Evolutionary conservation across 1,140 invertebrate genomes (phyloP).

Genomic region (Drosophila paulistorum): DNA sequence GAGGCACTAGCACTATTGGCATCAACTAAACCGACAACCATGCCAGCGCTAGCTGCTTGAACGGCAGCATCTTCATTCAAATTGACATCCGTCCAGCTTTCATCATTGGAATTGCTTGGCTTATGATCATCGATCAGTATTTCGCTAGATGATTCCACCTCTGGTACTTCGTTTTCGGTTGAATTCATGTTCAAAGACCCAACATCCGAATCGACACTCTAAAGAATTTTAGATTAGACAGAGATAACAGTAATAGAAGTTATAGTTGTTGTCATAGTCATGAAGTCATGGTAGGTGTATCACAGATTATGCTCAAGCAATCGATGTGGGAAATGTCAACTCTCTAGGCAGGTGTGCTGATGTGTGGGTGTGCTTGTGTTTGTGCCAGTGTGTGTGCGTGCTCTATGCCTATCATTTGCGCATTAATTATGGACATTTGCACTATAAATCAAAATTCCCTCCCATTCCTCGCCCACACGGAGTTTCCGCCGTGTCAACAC

Average conservation of each 20-base stretch:
- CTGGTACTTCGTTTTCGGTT: conserved; percentile 87
- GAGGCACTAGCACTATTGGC: conserved; percentile 16
- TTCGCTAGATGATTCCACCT: conserved; percentile 87
- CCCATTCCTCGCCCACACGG: conserved; percentile 18
- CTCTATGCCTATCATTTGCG: conserved; percentile 70
- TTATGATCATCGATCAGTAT: conserved; percentile 88
- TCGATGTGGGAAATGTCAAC: conserved; percentile 23
- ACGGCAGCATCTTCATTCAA: conserved; percentile 91
- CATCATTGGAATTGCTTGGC: conserved; percentile 87
- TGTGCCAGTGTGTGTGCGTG: conserved; percentile 21
- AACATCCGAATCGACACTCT: conserved; percentile 92
- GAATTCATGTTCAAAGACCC: conserved; percentile 88
- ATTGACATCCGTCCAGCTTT: conserved; percentile 96
- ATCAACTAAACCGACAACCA: conserved; percentile 58
- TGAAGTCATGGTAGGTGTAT: conserved; percentile 17
- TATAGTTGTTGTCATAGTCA: not conserved
- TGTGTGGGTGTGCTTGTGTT: conserved; percentile 19
- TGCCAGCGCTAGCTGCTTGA: conserved; percentile 68
- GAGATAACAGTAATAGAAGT: conserved; percentile 12
- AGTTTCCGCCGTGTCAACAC: conserved; percentile 62
- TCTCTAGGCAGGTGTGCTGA: not conserved
- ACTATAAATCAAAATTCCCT: conserved; percentile 75
- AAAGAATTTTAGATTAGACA: not conserved
- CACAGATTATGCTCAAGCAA: conserved; percentile 60
- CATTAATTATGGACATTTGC: conserved; percentile 75